Conservation (phyloP, 2,113 vertebrate species). For the Hippolais icterina region DNA sequence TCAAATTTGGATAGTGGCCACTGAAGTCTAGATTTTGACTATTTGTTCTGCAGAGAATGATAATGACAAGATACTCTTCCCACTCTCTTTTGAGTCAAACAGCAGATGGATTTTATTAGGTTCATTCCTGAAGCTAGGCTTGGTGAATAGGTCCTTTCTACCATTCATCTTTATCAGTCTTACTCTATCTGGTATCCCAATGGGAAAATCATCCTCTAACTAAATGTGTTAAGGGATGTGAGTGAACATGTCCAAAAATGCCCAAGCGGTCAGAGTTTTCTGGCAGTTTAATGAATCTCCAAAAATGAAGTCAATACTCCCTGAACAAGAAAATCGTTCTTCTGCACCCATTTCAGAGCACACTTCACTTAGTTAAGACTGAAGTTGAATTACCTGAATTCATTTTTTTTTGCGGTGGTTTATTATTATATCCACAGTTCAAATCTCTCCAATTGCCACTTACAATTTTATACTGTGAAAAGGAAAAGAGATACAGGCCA, state of each 20-base stretch:
- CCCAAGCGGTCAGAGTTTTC: conserved; percentile 11
- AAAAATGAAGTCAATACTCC: conserved; percentile 41
- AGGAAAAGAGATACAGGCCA: conserved; percentile 45
- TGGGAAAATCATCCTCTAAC: background rate
- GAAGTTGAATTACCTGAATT: conserved; percentile 40
- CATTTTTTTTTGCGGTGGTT: conserved; percentile 44
- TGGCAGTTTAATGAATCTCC: conserved; percentile 36
- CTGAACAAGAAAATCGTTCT: conserved; percentile 8
- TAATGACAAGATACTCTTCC: background rate
- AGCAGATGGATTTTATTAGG: background rate
- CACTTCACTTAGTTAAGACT: conserved; percentile 36
- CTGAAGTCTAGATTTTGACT: background rate
- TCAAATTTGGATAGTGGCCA: background rate
- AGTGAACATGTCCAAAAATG: background rate
- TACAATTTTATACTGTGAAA: conserved; percentile 74
- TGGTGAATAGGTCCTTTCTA: background rate
- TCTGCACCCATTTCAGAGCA: conserved; percentile 29
- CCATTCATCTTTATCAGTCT: background rate
- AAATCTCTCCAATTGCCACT: conserved; percentile 59
- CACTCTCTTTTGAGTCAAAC: background rate
- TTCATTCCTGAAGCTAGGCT: background rate
- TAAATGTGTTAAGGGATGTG: background rate
- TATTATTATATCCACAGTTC: conserved; percentile 58
- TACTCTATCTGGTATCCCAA: background rate
- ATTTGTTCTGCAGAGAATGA: background rate